Base-by-base conservation (phyloP, 2,797 vertebrate species). In the Pseudocheirus occidentalis region DNA sequence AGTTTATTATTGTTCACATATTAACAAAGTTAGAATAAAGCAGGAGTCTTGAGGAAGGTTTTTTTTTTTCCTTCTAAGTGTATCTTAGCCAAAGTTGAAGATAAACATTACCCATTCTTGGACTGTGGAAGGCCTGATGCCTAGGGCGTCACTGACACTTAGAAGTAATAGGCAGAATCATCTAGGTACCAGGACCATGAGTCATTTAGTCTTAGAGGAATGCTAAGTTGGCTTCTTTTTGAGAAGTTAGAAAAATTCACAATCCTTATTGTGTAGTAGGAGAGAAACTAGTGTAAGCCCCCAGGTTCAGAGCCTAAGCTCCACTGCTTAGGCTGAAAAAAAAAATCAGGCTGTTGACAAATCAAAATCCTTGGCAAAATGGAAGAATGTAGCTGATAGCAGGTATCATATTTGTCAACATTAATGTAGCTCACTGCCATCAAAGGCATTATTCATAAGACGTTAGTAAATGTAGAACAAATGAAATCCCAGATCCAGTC, bases 51-150 rank as follows among this genome's bases (percentile, higher is more conserved):
- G 9, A 27, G n/a, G 66, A 66, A 18, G 14, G n/a, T 81, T 9
- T 40, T 50, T 58, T 92, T 66, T 62, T 91, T 91, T 93, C 66
- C 50, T 93, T 91, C 89, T 94, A 46, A 97, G 94, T 93, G 58
- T 90, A 56, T 95, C 34, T 53, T 91, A 58, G 91, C 90, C 90
- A 62, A 92, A 95, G 4, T 55, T 92, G 58, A 96, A 95, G 96
- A 95, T 56, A 97, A 97, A 92, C 94, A 95, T 90, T 53, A 95
- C 73, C 1, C 94, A 56, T 55, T 27, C 92, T 96, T 96, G 90
- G 40, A 73, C 92, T 52, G 55, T 6, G 57, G 62, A 95, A 95
- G 94, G 18, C 28, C 90, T 46, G 40, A n/a, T 46, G 7, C 7
- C 40, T 81, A 24, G 5, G 21, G n/a, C 2, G 66, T 81, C 18